Base-by-base conservation (phyloP, 2,797 vertebrate genomes). In the Xenentodon cancila region DNA sequence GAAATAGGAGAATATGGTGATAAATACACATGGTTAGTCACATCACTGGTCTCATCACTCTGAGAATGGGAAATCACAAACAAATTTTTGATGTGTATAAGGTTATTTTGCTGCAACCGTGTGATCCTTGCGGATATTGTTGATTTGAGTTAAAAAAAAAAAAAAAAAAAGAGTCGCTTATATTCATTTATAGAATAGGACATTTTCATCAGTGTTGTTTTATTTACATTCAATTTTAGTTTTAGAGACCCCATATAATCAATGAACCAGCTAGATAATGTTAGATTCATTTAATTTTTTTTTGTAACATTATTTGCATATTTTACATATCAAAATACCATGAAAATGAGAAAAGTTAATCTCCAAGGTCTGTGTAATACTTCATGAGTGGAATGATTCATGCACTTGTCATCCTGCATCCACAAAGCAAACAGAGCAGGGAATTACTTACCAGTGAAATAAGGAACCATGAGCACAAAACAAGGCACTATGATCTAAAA, bases 401-500 rank as follows among this genome's bases (percentile, higher is more conserved):
- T 48, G 12, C 47, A 48, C 20, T 21, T 5, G 20, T 20, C 47
- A 22, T 15, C 16, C 12, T 13, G 13, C 37, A 15, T 40, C 37
- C 37, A 40, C 12, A 40, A 40, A 40, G 16, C 37, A 15, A 40
- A 16, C 37, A 15, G 34, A 9, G 37, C 37, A 11, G 37, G 9
- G 12, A 40, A 40, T 40, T 40, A 40, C 37, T 15, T 21, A 48
- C 11, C 18, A 5, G 15, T 48, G 19, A 52, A 27, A n/a, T 27
- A 52, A 11, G 17, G 17, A 32, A 11, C n/a, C 6, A 45, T 22
- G 5, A 27, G n/a, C 21, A 57, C 5, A 45, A 62, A 30, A 45
- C 37, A 27, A 75, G 53, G 64, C 53, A 68, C 25, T 64, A 53
- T 22, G 44, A 73, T 30, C 52, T 75, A 27, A 59, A 70, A 74